Base-by-base conservation (phyloP, 2,113 vertebrate genomes). In the Menura novaehollandiae region DNA sequence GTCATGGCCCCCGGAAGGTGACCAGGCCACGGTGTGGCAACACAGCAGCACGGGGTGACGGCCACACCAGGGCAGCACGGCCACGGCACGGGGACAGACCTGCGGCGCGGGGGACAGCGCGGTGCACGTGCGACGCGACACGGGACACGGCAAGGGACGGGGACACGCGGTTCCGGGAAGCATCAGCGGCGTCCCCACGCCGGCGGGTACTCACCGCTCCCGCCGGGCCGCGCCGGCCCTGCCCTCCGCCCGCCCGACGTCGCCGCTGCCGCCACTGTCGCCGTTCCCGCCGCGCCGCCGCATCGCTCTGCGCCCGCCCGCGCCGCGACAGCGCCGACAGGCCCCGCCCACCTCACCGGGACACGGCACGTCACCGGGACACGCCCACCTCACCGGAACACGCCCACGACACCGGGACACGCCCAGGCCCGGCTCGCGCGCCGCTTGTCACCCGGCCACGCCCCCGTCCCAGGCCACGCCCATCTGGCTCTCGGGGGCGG, bases 41-140 rank as follows among this genome's bases (percentile, higher is more conserved):
- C 71, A 64, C 43, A 4, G 30, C 9, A n/a, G 30, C 59, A 6
- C 3, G 11, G 51, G 21, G 37, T 19, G 18, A n/a, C 9, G 7
- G 33, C 32, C 6, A 15, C 23, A 14, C 47, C 72, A 3, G 5
- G 24, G 32, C 13, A 16, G 26, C 64, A 37, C 4, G 43, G 77
- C 23, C 71, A 13, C 14, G 10, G 27, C 43, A 10, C 1, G 19
- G 77, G 41, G 53, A 22, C 79, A 9, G 27, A 24, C 13, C 60
- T 2, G 9, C 10, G 19, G 35, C 53, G 26, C 60, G 6, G 41
- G 66, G n/a, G 30, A 39, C 58, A n/a, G 11, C 6, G 39, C 33
- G 26, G 11, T 1, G 26, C 28, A 18, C 53, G 2, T 0, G 30
- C 8, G 44, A 35, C 30, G 18, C 32, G 5, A 43, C 39, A 13